Base-by-base conservation (phyloP, 35 echinoderm and acorn worm genomes). In the Nesometra sesokonis region DNA sequence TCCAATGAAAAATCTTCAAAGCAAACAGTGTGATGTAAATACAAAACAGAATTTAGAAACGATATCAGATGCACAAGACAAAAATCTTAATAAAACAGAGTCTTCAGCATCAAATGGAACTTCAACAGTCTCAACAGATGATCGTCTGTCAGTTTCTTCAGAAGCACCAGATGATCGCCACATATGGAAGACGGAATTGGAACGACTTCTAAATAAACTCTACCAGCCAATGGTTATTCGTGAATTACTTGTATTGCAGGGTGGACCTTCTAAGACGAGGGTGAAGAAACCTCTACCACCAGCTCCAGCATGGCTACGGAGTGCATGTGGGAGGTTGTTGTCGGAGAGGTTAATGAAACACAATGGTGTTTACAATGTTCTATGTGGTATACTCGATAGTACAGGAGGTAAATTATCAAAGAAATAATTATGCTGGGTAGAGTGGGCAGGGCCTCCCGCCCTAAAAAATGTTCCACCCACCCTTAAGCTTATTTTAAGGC, bases 181-280 rank as follows among this genome's bases (percentile, higher is more conserved):
- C 35, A 90, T 90, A 78, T 89, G 88, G 47, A 79, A 82, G 82
- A 30, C 77, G 33, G 79, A 97, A 31, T 76, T 97, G 35, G 77
- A 82, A 33, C 57, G 39, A 17, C 82, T 99, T 31, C 33, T 94
- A 33, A 36, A 79, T 31, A 85, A 81, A 40, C 34, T 86, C 76
- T 99, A 92, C 37, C 95, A 94, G 46, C 96, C 96, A 29, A 76
- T 87, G 32, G 86, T 99, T 0, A 91, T 94, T 32, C 91, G 88
- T 57, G 90, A 94, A 80, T 90, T 99, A 23, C 88, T 99, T 17
- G 31, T 99, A 3, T 78, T 99, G 17, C 96, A 99, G 76, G 93
- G 96, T 46, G 96, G 96, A 11, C 86, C 87, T 57, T 89, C 89
- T 8, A 81, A 38, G 29, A 82, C 34, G 0, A 80, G 76, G 32